These are phyloP conservation scores for Dendrolimus punctatus DNA, from an alignment of 1,140 invertebrate species.

Conservation along the genomic window DNA sequence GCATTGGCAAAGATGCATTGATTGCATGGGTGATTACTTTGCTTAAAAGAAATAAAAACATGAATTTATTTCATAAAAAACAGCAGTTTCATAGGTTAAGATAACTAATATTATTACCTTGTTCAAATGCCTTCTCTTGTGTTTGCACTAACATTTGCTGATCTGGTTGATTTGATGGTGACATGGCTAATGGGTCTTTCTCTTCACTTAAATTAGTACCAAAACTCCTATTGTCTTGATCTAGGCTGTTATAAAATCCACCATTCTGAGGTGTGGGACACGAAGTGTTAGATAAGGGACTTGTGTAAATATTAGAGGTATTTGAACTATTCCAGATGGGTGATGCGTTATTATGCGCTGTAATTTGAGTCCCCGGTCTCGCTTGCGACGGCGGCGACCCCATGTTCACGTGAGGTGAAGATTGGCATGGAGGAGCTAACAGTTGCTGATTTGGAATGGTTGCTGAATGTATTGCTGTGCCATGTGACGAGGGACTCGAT, in stretches of 20 bases:
- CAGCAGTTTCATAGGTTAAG: constrained; percentile 3
- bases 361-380: constrained; percentile 59
- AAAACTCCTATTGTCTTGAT: constrained; percentile 51
- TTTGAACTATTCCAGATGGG: constrained; percentile 69
- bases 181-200: constrained; percentile 70
- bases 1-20: no score
- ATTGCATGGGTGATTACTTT: no score
- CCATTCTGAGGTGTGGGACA: constrained; percentile 72
- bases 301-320: constrained; percentile 52
- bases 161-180: constrained; percentile 68
- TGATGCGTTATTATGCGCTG: constrained; percentile 73
- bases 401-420: constrained; percentile 67
- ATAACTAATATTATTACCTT: constrained; percentile 38
- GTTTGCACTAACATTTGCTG: constrained; percentile 63
- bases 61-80: not conserved
- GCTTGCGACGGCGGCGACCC: constrained; percentile 67
- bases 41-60: no score
- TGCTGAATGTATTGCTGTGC: constrained; percentile 61
- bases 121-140: constrained; percentile 56
- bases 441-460: constrained; percentile 57
- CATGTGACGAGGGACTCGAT: constrained; percentile 74
- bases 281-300: constrained; percentile 44
- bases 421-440: constrained; percentile 57
- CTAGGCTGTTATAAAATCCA: constrained; percentile 62
- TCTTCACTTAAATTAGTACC: constrained; percentile 61